A percentile compares a stretch with the other conserved stretches of the same genome.
phyloP scores from a whole-genome alignment of 2,113 vertebrate species.

The Perca fluviatilis region DNA sequence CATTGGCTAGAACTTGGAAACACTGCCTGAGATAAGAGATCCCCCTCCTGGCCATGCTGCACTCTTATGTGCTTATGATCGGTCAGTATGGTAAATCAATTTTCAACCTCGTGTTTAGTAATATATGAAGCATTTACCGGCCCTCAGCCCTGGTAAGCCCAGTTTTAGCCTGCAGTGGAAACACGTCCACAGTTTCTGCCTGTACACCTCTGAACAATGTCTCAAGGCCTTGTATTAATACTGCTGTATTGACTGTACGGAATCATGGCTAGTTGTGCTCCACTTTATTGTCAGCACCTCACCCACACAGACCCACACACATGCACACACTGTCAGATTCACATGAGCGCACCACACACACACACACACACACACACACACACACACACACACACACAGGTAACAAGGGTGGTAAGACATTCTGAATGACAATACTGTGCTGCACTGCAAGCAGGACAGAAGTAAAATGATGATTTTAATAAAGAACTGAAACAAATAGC shows the following conservation, averaged over 20 bases:
- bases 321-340: neutral
- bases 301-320: conserved; percentile 21
- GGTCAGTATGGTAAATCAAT: neutral
- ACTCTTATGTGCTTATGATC: neutral
- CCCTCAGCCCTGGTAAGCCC: conserved; percentile 50
- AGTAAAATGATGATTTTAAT: conserved; percentile 85
- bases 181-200: conserved; percentile 54
- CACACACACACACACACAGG: conserved; percentile 15
- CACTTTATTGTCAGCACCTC: conserved; percentile 68
- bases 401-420: conserved; percentile 22
- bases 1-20: neutral
- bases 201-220: conserved; percentile 65
- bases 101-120: neutral
- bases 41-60: too few relatives aligned
- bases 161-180: conserved; percentile 63
- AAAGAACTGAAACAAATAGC: conserved; percentile 69
- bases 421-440: conserved; percentile 77
- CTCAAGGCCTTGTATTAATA: conserved; percentile 74
- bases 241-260: conserved; percentile 72
- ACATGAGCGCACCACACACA: conserved; percentile 22
- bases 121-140: conserved; percentile 26
- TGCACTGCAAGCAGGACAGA: conserved; percentile 80
- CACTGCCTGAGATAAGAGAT: conserved; percentile 30
- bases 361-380: conserved; percentile 2
- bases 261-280: conserved; percentile 52